Evolutionary conservation across 2,888 invertebrate genomes (phyloP).

Genomic region (Biston stratarius): DNA sequence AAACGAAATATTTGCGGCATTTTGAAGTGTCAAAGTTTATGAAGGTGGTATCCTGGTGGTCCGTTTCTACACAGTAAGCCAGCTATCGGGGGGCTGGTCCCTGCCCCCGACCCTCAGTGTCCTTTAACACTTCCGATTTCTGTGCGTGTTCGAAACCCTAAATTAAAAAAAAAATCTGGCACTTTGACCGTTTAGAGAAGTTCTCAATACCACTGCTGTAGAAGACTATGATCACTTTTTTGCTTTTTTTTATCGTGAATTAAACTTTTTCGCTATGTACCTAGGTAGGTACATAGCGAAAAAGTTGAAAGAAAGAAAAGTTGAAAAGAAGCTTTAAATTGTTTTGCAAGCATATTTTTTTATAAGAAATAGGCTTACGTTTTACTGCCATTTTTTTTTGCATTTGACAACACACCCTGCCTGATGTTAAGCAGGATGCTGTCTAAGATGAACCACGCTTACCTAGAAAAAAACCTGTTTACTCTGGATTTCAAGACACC

Average conservation of each 20-base stretch:
- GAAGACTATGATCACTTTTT: constrained; percentile 70
- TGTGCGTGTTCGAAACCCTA: constrained; percentile 72
- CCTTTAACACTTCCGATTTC: constrained; percentile 61
- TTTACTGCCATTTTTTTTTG: no score
- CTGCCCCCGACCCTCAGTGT: constrained; percentile 59
- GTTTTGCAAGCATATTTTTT: no score
- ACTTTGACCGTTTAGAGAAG: constrained; percentile 79
- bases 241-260: not conserved
- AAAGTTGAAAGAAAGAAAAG: no score
- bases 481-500: no score
- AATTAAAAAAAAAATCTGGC: constrained; percentile 69
- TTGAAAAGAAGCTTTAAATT: no score
- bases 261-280: not conserved
- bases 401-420: no score
- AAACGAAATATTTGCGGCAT: constrained; percentile 48
- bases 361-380: no score
- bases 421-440: no score
- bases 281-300: no score
- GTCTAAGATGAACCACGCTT: no score
- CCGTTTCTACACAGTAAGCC: constrained; percentile 76
- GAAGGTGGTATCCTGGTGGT: constrained; percentile 54
- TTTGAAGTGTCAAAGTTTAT: not conserved
- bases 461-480: no score
- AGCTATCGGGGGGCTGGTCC: constrained; percentile 71
- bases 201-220: constrained; percentile 81